These are phyloP conservation scores for Gopherus evgoodei DNA, from an alignment of 2,113 vertebrate genomes.

Conservation along the genomic window DNA sequence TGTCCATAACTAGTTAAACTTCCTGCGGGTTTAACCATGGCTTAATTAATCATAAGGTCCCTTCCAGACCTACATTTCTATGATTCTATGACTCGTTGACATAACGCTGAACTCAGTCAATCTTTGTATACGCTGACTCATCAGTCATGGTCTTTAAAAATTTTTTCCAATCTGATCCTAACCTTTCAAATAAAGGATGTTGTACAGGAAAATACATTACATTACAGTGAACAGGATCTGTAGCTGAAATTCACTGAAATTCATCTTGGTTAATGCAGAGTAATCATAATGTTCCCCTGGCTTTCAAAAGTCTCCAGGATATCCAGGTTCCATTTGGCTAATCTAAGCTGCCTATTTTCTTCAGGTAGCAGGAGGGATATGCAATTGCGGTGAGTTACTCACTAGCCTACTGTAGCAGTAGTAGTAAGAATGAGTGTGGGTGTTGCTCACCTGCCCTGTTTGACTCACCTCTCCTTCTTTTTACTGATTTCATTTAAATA, in stretches of 20 bases:
- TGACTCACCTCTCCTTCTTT: constrained; percentile 60
- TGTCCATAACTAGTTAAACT: neutral
- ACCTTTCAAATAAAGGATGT: constrained; percentile 42
- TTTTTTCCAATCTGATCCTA: constrained; percentile 50
- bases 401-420: neutral
- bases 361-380: neutral
- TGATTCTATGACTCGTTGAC: neutral
- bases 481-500: constrained; percentile 69
- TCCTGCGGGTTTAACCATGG: neutral
- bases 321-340: neutral
- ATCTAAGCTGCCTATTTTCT: constrained; percentile 2
- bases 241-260: neutral
- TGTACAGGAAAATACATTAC: constrained; percentile 26
- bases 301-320: neutral
- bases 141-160: neutral
- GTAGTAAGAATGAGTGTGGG: neutral
- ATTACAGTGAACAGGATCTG: neutral
- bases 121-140: neutral
- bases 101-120: neutral
- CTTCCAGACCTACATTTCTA: neutral
- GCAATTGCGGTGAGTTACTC: fast-evolving
- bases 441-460: constrained; percentile 42
- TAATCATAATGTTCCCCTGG: neutral
- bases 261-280: fast-evolving
- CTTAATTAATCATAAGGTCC: neutral